phyloP scores from a whole-genome alignment of 1,140 invertebrate genomes.

The Colletes gigas region DNA sequence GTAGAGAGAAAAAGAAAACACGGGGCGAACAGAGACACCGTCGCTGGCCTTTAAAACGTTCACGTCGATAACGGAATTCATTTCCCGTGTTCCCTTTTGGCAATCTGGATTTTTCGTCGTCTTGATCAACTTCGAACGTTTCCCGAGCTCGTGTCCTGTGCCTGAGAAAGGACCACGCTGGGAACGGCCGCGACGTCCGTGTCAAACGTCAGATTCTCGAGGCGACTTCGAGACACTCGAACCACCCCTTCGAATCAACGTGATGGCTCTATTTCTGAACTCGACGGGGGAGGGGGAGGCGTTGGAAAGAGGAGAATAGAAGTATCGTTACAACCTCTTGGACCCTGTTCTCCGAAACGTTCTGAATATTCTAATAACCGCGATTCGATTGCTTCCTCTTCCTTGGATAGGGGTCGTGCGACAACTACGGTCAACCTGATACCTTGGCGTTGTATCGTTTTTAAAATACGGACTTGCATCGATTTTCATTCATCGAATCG shows the following conservation, averaged over 20 bases:
- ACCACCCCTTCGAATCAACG: not conserved
- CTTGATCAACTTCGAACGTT: constrained; percentile 37
- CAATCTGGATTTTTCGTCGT: constrained; percentile 33
- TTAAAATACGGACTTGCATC: no score
- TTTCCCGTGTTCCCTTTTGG: constrained; percentile 34
- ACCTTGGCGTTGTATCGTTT: no score
- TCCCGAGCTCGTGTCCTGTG: not conserved
- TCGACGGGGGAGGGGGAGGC: no score
- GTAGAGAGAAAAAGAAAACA: constrained; percentile 4
- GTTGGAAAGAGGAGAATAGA: no score
- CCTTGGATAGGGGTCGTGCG: no score
- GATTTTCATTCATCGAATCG: no score
- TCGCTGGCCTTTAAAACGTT: constrained; percentile 19
- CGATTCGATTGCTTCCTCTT: no score
- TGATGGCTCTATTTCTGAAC: not conserved
- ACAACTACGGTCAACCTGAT: no score
- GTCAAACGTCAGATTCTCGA: not conserved
- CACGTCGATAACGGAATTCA: constrained; percentile 44
- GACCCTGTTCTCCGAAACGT: no score
- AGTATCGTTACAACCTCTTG: no score
- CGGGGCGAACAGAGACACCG: not conserved
- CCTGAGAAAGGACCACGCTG: not conserved
- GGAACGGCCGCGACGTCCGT: not conserved
- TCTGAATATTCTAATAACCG: no score
- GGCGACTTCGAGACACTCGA: not conserved